Conservation (phyloP, 2,888 invertebrate genomes). For the Plagodis dolabraria region DNA sequence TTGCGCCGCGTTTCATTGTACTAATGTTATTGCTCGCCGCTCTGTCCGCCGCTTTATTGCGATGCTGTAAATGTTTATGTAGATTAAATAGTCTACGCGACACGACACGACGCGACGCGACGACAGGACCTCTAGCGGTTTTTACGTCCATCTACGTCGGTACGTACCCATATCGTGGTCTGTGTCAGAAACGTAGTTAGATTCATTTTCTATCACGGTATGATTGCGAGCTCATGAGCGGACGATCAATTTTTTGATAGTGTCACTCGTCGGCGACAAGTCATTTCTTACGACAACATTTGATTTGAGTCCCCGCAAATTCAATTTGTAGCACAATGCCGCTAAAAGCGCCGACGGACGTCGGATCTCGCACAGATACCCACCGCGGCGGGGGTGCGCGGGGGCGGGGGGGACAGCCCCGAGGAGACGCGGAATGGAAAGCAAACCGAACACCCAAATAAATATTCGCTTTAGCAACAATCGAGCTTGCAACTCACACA, state of each 20-base stretch:
- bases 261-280: constrained; percentile 73
- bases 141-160: not conserved
- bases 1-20: constrained; percentile 59
- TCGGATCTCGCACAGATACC: constrained; percentile 24
- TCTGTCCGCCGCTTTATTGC: constrained; percentile 33
- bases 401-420: constrained; percentile 23
- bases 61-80: constrained; percentile 45
- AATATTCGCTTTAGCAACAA: constrained; percentile 83
- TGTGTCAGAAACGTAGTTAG: constrained; percentile 16
- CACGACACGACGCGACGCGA: constrained; percentile 4
- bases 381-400: constrained; percentile 17
- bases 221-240: constrained; percentile 39
- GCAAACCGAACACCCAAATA: constrained; percentile 77
- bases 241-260: constrained; percentile 82
- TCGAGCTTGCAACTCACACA: constrained; percentile 80
- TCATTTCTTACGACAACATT: constrained; percentile 79
- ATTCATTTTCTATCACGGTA: constrained; percentile 17
- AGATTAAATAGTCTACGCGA: constrained; percentile 41
- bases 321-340: constrained; percentile 77
- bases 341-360: constrained; percentile 40
- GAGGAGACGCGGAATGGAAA: constrained; percentile 59
- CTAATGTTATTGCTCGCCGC: constrained; percentile 59
- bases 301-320: constrained; percentile 76
- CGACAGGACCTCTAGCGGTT: not conserved
- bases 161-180: not conserved